Evolutionary conservation across 2,888 invertebrate genomes (phyloP), one percentile per base, ranked within the genome.

Genomic region (Trichopria drosophilae): DNA sequence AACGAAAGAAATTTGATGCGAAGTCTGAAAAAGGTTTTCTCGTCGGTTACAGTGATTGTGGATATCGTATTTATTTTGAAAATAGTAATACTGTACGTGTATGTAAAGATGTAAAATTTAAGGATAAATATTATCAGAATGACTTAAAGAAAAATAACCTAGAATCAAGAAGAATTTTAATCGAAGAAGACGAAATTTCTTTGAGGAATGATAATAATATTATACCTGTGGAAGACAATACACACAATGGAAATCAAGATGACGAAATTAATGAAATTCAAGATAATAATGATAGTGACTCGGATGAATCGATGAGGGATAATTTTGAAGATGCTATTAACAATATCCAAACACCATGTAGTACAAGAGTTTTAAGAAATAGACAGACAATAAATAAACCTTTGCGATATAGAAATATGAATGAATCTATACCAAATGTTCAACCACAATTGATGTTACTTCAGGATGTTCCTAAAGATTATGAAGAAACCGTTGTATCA

Each of bases 41-140:
- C 12, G 47, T 48, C 9, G 47, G 47, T 22, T 34, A 48, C 13
- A 24, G 4, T 24, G 40, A 48, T 9, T n/a, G 29, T 29, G 47
- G 47, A 6, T 48, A 40, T 28, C 32, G 34, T 3, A 13, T 48
- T 2, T 48, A 34, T n/a, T 20, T 40, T 32, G 32, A 32, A 1
- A 6, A 18, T 3, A 32, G 3, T 18, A 22, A 22, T 20, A 22
- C 31, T 32, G 40, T 39, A 3, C n/a, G 24, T 20, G 32, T 41
- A 4, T n/a, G n/a, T n/a, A n/a, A n/a, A n/a, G n/a, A n/a, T n/a
- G n/a, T n/a, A n/a, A n/a, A n/a, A n/a, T n/a, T n/a, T n/a, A n/a
- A n/a, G n/a, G n/a, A 29, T n/a, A 18, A 47, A 39, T 22, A 29
- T 12, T 2, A 29, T n/a, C 40, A 13, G 12, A 23, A 24, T 26